A percentile compares a stretch with the other conserved stretches of the same genome.
Evolutionary conservation across 2,888 invertebrate species (phyloP).

Genomic region (Nomada ruficornis): DNA sequence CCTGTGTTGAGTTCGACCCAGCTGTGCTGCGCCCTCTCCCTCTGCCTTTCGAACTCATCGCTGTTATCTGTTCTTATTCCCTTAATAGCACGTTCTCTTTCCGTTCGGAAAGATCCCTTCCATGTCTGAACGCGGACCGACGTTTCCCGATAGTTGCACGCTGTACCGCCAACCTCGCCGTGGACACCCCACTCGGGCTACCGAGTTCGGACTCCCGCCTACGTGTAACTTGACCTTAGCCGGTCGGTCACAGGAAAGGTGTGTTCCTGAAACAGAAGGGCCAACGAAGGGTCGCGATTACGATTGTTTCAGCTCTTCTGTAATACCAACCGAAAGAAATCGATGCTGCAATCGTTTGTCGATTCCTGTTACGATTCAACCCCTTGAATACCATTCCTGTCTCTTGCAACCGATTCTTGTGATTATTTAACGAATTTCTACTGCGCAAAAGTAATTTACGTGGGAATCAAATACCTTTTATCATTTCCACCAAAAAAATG

Average conservation of each 20-base stretch:
- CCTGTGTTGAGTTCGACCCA: slow-evolving; percentile 68
- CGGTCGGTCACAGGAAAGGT: slow-evolving; percentile 47
- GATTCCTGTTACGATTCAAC: too few relatives aligned
- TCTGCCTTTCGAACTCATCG: slow-evolving; percentile 33
- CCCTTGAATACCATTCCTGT: neutral
- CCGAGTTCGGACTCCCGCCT: slow-evolving; percentile 35
- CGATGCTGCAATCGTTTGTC: neutral
- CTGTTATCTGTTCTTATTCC: slow-evolving; percentile 7
- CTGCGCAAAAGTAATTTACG: neutral
- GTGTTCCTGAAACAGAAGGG: slow-evolving; percentile 45
- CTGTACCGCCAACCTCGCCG: slow-evolving; percentile 27
- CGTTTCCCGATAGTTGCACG: slow-evolving; percentile 48
- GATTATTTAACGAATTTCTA: neutral
- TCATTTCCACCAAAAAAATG: too few relatives aligned
- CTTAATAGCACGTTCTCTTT: slow-evolving; percentile 20
- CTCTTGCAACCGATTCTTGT: neutral
- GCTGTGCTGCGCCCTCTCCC: slow-evolving; percentile 64
- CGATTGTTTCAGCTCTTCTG: neutral
- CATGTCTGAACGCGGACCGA: slow-evolving; percentile 33
- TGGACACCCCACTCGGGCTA: slow-evolving; percentile 18
- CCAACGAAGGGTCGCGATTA: slow-evolving; percentile 22
- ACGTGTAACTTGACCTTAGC: slow-evolving; percentile 60
- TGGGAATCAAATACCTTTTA: neutral
- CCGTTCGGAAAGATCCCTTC: slow-evolving; percentile 31
- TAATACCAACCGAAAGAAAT: neutral